These are phyloP conservation scores for Oxyteleia sp. DNA, from an alignment of 2,888 invertebrate genomes.

Conservation along the genomic window DNA sequence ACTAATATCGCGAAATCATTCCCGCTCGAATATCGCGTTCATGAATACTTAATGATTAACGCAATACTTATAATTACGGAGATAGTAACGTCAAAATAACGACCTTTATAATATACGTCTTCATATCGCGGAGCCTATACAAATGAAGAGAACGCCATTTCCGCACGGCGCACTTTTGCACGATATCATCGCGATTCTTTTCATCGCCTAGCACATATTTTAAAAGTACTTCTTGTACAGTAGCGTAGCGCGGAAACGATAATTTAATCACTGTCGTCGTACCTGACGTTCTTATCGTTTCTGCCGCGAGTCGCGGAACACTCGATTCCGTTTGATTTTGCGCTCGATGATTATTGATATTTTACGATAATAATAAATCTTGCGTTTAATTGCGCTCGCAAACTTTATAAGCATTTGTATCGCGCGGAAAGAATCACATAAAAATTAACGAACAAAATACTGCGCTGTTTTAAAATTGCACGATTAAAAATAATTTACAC, in stretches of 20 bases:
- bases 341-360: slow-evolving; percentile 58
- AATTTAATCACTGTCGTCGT: slow-evolving; percentile 78
- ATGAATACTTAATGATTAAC: slow-evolving; percentile 37
- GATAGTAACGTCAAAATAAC: slow-evolving; percentile 57
- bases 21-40: slow-evolving; percentile 5
- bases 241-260: slow-evolving; percentile 75
- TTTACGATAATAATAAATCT: slow-evolving; percentile 38
- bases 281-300: slow-evolving; percentile 69
- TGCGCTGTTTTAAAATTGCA: neutral
- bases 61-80: slow-evolving; percentile 44
- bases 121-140: slow-evolving; percentile 75
- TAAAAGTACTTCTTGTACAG: slow-evolving; percentile 58
- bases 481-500: too few species aligned
- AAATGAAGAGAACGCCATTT: slow-evolving; percentile 77
- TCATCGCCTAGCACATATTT: slow-evolving; percentile 74
- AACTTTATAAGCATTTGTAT: slow-evolving; percentile 6
- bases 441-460: neutral
- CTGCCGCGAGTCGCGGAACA: slow-evolving; percentile 33
- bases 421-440: neutral
- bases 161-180: slow-evolving; percentile 74
- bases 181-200: slow-evolving; percentile 74
- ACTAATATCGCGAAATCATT: neutral
- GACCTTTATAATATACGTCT: slow-evolving; percentile 77
- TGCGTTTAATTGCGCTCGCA: slow-evolving; percentile 18
- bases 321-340: slow-evolving; percentile 66